These are phyloP conservation scores for Drosophila prosaltans DNA, from an alignment of 1,140 invertebrate species.

Conservation along the genomic window DNA sequence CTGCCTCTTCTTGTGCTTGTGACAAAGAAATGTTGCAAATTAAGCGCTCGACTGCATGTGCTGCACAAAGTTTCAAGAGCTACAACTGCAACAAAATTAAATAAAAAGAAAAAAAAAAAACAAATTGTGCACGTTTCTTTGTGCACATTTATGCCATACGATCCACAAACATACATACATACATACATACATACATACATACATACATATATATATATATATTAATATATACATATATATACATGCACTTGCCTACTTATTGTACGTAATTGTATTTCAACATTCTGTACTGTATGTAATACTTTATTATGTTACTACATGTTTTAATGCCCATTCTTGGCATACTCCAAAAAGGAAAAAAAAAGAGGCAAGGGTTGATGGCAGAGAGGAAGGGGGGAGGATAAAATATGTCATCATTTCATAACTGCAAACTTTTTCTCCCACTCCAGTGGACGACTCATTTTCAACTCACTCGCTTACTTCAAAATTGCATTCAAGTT, in stretches of 20 bases:
- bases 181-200: neutral
- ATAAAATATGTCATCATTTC: conserved; percentile 61
- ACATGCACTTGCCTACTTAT: conserved; percentile 21
- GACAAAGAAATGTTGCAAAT: conserved; percentile 78
- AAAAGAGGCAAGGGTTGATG: too few relatives aligned
- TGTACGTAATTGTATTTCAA: conserved; percentile 69
- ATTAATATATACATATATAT: neutral
- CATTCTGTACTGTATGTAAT: conserved; percentile 63
- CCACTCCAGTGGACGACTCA: conserved; percentile 47
- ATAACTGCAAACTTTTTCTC: conserved; percentile 33
- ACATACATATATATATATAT: neutral
- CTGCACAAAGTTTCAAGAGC: conserved; percentile 71
- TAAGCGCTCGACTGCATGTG: conserved; percentile 71
- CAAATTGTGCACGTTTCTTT: conserved; percentile 47
- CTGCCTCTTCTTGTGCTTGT: conserved; percentile 40
- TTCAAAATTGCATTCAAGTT: conserved; percentile 65
- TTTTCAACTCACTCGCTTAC: conserved; percentile 65
- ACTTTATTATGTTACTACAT: conserved; percentile 63
- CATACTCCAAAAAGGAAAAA: conserved; percentile 27
- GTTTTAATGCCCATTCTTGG: conserved; percentile 26
- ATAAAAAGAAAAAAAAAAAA: conserved; percentile 47
- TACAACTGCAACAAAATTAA: conserved; percentile 67
- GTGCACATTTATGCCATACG: conserved; percentile 32
- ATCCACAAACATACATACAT: conserved; percentile 18
- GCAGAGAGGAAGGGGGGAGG: too few relatives aligned